Conservation (phyloP, 2,888 invertebrate genomes). For the Oscheius onirici region DNA sequence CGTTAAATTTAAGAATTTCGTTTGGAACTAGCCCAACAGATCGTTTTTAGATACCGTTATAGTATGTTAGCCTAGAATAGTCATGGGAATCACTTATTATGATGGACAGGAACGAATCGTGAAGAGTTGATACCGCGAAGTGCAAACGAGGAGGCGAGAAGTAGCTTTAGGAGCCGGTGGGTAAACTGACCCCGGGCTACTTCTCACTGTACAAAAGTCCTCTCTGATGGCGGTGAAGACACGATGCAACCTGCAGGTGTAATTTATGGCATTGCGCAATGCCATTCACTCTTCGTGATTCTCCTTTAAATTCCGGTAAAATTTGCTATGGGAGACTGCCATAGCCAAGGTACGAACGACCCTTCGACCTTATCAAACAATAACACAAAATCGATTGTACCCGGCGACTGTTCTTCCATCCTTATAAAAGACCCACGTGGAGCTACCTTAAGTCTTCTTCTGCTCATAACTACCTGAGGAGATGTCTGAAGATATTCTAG, state of each 20-base stretch:
- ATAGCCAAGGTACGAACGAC: conserved; percentile 7
- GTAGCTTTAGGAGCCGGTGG: conserved; percentile 31
- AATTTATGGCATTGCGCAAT: conserved; percentile 16
- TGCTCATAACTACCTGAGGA: not conserved
- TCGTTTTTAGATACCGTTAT: no score
- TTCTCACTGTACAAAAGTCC: conserved; percentile 7
- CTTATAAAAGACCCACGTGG: not conserved
- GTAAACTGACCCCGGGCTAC: conserved; percentile 29
- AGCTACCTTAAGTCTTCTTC: not conserved
- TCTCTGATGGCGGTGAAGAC: not conserved
- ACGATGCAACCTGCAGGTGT: not conserved
- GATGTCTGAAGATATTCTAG: conserved; percentile 12
- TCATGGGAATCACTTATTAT: no score
- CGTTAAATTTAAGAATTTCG: no score
- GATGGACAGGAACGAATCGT: conserved; percentile 8
- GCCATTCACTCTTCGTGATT: not conserved
- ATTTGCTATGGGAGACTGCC: not conserved
- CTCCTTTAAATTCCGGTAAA: not conserved
- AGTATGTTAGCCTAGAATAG: no score
- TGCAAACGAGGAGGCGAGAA: conserved; percentile 33
- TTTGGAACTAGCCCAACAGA: no score
- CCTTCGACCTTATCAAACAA: conserved; percentile 23
- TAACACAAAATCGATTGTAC: conserved; percentile 27
- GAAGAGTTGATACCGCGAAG: conserved; percentile 30
- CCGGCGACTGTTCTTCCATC: not conserved